Base-by-base conservation (phyloP, 2,113 vertebrate species). In the Platycercus adscitus region DNA sequence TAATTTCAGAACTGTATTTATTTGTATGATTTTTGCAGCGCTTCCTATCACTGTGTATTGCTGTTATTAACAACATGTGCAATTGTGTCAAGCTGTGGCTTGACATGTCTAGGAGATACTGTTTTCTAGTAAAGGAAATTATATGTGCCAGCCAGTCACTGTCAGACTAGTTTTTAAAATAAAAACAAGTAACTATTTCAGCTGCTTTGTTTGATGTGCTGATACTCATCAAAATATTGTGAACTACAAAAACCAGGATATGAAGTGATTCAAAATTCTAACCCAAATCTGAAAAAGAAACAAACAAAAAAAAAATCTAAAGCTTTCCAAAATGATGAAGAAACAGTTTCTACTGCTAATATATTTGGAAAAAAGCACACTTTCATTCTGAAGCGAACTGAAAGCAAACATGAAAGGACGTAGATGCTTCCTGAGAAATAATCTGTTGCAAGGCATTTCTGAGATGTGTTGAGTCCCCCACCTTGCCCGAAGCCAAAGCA, bases 91-190 rank as follows among this genome's bases (percentile, higher is more conserved):
- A 91, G 69, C 83, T 91, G 86, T 70, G 56, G 50, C 43, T 43
- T 72, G 83, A 60, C 12, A 13, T 20, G 35, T 71, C 65, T 76
- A 88, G 71, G 50, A 95, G 80, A 79, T 16, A 68, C 14, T 33
- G 61, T 86, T 93, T 92, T 91, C 94, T 93, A 95, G 80, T 75
- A 84, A 92, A 89, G 91, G 86, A 84, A 93, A 78, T 71, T 7
- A 14, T 18, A 49, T 23, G 53, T 90, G 68, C 64, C 68, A 94
- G 41, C 11, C 19, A 82, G 56, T 82, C 49, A 26, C 81, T 69
- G 46, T 77, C 76, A 93, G 53, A 63, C 7, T 77, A 52, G 11
- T 90, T 91, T 94, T 93, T 56, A 77, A 93, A 94, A 90, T 25
- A 69, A 85, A 89, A 89, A 17, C 11, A 81, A 75, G 65, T 56